Percentiles rank a stretch among this genome's conserved stretches.
phyloP scores from a whole-genome alignment of 1,140 invertebrate genomes.

The Drosophila mojavensis region DNA sequence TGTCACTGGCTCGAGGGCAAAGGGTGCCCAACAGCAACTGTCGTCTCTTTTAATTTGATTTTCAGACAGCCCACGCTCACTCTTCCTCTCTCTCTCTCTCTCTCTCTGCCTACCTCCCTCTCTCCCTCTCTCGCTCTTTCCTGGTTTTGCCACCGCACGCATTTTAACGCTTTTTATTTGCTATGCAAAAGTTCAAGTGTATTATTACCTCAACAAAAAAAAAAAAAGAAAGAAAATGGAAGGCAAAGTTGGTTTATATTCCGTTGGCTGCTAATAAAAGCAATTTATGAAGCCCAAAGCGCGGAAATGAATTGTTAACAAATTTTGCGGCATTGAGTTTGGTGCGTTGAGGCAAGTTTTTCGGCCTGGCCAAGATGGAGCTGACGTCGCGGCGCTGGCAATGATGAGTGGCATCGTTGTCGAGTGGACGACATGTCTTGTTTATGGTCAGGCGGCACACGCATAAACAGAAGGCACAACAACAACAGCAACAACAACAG shows the following conservation, averaged over 20 bases:
- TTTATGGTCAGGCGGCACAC: slow-evolving; percentile 58
- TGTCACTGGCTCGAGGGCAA: slow-evolving; percentile 72
- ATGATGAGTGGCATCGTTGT: slow-evolving; percentile 60
- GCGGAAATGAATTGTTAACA: slow-evolving; percentile 82
- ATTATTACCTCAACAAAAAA: slow-evolving; percentile 56
- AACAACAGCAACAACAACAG: neutral
- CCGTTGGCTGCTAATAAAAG: slow-evolving; percentile 73
- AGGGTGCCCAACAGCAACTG: slow-evolving; percentile 18
- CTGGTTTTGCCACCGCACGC: slow-evolving; percentile 14
- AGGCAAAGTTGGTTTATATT: slow-evolving; percentile 25
- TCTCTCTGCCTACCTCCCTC: neutral
- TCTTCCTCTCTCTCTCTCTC: neutral
- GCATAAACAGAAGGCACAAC: slow-evolving; percentile 17
- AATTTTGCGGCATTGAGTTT: slow-evolving; percentile 50
- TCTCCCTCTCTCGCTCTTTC: neutral
- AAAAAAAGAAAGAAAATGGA: slow-evolving; percentile 20
- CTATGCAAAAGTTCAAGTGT: slow-evolving; percentile 79
- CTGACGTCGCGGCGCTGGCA: neutral
- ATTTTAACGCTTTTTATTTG: slow-evolving; percentile 81
- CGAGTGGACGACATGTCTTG: slow-evolving; percentile 68
- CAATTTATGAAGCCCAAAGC: slow-evolving; percentile 81
- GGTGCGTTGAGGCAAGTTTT: slow-evolving; percentile 10
- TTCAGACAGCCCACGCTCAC: slow-evolving; percentile 32
- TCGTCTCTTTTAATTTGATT: slow-evolving; percentile 55
- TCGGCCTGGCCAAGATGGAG: neutral